Conservation (phyloP, 2,797 vertebrate genomes). For the Eurystomus glaucurus region DNA sequence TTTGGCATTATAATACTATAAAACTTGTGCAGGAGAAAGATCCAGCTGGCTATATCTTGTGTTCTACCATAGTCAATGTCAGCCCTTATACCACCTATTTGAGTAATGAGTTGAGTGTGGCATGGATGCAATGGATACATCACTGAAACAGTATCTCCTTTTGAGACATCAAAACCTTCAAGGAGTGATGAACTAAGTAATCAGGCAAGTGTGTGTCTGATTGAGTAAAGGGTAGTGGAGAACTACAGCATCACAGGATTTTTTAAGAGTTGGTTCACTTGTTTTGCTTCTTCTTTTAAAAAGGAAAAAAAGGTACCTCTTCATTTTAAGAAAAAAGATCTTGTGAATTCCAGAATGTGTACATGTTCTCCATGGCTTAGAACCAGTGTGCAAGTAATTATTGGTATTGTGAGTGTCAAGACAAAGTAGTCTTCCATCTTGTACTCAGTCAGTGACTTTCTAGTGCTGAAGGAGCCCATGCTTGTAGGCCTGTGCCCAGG, state of each 20-base stretch:
- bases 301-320: not conserved
- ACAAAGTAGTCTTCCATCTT: not conserved
- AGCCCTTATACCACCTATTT: not conserved
- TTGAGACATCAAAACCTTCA: not conserved
- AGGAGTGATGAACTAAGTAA: not conserved
- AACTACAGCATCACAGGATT: not conserved
- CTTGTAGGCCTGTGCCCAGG: accelerated
- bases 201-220: not conserved
- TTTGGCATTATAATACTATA: not conserved
- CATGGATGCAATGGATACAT: not conserved
- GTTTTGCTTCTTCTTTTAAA: not conserved
- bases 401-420: not conserved
- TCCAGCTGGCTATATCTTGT: not conserved
- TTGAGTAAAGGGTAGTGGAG: not conserved
- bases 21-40: not conserved
- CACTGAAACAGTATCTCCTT: not conserved
- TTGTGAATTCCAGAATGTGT: not conserved
- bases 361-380: not conserved
- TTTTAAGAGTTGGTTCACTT: not conserved
- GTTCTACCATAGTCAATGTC: not conserved
- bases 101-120: not conserved
- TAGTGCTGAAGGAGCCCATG: accelerated
- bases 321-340: not conserved
- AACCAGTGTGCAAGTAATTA: not conserved
- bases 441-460: not conserved